These are phyloP conservation scores for Aphidius colemani DNA, from an alignment of 2,888 invertebrate species.

Conservation along the genomic window DNA sequence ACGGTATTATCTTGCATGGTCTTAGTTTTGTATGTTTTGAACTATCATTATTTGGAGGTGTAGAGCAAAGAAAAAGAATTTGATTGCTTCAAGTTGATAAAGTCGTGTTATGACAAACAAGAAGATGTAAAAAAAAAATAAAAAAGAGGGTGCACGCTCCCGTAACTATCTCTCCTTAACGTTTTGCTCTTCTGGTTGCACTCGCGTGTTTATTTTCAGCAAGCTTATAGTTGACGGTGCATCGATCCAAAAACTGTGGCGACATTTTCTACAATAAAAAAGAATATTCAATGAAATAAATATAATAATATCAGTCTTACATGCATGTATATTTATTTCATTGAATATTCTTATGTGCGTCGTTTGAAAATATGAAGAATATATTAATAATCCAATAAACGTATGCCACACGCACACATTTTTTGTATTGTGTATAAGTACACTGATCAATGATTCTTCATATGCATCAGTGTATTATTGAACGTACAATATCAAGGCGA, in stretches of 20 bases:
- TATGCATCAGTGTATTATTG: too few species aligned
- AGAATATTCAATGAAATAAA: constrained; percentile 33
- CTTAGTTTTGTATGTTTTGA: too few species aligned
- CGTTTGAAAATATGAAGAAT: too few species aligned
- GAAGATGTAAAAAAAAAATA: constrained; percentile 25
- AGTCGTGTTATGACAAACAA: constrained; percentile 26
- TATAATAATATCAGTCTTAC: constrained; percentile 21
- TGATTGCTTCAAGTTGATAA: constrained; percentile 27
- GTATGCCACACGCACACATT: too few species aligned
- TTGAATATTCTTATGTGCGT: too few species aligned
- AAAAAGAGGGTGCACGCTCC: constrained; percentile 41
- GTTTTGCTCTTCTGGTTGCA: constrained; percentile 13
- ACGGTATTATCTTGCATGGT: constrained; percentile 28
- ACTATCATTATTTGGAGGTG: too few species aligned
- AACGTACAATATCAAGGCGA: too few species aligned
- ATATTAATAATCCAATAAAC: too few species aligned
- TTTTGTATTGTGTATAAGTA: too few species aligned
- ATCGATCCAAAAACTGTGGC: constrained; percentile 32
- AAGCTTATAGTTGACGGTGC: neutral
- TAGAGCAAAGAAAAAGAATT: constrained; percentile 9
- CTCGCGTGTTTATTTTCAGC: constrained; percentile 16
- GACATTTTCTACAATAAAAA: constrained; percentile 43
- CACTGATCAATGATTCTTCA: too few species aligned
- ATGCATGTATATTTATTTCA: too few species aligned
- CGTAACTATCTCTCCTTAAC: constrained; percentile 43